Percentiles rank a stretch among this genome's conserved stretches.
Evolutionary conservation across 2,113 vertebrate genomes (phyloP).

Genomic region (Hippocampus abdominalis): DNA sequence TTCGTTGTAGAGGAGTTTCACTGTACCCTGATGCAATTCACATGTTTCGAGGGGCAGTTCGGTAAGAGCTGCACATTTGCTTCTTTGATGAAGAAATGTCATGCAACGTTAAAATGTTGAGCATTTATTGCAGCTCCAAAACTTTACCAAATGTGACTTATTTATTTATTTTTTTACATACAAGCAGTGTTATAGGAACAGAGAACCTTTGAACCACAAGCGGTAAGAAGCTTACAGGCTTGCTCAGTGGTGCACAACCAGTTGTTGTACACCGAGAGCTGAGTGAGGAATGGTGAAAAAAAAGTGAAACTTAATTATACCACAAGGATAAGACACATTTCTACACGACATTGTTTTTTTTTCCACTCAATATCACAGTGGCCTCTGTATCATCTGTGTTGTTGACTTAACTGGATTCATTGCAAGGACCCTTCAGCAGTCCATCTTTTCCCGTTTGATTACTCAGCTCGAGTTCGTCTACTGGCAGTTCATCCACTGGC

Average conservation of each 20-base stretch:
- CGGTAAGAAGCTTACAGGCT: conserved; percentile 59
- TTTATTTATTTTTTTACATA: not conserved
- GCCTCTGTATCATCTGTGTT: not conserved
- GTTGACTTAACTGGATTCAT: not conserved
- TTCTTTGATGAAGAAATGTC: not conserved
- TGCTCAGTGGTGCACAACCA: conserved; percentile 27
- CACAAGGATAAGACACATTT: too few species aligned
- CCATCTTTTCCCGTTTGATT: not conserved
- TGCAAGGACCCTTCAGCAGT: not conserved
- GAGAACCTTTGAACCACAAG: conserved; percentile 47
- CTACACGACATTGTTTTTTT: not conserved
- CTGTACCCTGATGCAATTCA: too few species aligned
- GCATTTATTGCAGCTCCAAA: not conserved
- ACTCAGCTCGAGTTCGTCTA: conserved; percentile 64
- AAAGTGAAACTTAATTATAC: not conserved
- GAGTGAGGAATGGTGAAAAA: conserved; percentile 19
- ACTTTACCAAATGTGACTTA: not conserved
- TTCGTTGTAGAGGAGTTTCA: too few species aligned
- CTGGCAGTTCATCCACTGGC: conserved; percentile 37
- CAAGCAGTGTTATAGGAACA: conserved; percentile 24
- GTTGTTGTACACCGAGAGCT: conserved; percentile 12
- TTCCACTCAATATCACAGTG: not conserved
- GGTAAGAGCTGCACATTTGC: not conserved
- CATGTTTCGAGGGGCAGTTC: too few species aligned
- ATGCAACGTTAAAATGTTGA: not conserved